Evolutionary conservation across 92 coral and sea anemone genomes (phyloP).

Genomic region (Palythoa caribaeorum): DNA sequence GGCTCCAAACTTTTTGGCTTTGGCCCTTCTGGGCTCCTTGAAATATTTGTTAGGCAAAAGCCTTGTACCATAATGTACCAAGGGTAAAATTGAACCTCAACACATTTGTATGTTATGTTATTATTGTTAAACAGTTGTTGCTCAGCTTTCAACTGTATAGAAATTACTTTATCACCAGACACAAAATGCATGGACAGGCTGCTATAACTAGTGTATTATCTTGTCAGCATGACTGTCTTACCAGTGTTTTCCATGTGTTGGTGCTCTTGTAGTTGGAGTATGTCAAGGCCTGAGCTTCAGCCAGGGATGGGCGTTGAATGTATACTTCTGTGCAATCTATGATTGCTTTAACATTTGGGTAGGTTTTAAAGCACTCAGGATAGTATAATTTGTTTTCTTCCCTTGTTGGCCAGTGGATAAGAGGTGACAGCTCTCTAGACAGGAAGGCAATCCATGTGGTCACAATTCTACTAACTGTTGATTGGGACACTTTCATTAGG

Average conservation of each 20-base stretch:
- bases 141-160: neutral
- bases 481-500: neutral
- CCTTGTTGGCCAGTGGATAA: neutral
- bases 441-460: neutral
- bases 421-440: neutral
- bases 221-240: constrained; percentile 13
- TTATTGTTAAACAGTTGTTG: too few species aligned
- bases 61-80: too few species aligned
- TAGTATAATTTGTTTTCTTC: constrained; percentile 22
- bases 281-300: constrained; percentile 42
- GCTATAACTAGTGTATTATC: constrained; percentile 1
- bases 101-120: too few species aligned
- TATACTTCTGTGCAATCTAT: constrained; percentile 58
- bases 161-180: neutral
- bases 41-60: too few species aligned
- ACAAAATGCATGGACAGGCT: neutral
- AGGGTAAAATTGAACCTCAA: too few species aligned
- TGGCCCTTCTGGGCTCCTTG: too few species aligned
- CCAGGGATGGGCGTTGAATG: constrained; percentile 53
- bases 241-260: constrained; percentile 37
- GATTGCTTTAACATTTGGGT: constrained; percentile 45
- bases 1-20: too few species aligned
- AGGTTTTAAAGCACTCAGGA: constrained; percentile 54
- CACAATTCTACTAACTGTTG: neutral
- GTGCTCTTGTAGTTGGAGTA: constrained; percentile 43